These are phyloP conservation scores for Glaucidium brasilianum DNA, from an alignment of 2,113 vertebrate species.

Conservation along the genomic window DNA sequence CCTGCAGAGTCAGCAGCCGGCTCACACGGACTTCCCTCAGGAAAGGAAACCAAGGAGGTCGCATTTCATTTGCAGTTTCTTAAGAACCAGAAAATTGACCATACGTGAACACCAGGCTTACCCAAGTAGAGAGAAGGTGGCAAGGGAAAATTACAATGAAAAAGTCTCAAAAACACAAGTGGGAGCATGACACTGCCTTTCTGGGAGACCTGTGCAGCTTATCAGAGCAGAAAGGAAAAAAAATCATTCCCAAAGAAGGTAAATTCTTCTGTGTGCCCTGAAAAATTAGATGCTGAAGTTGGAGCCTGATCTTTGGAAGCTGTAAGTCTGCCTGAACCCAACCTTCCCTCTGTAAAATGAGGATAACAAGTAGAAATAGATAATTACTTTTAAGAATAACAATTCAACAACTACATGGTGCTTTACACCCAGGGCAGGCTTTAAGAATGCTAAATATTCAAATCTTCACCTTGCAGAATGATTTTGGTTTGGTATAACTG, in stretches of 20 bases:
- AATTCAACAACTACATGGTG: neutral
- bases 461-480: neutral
- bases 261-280: neutral
- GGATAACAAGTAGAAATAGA: neutral
- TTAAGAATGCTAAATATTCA: neutral
- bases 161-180: neutral
- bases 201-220: neutral
- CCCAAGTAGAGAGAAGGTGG: neutral
- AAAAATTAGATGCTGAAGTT: neutral
- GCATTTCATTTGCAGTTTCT: neutral
- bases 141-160: neutral
- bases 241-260: neutral
- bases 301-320: neutral
- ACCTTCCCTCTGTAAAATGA: neutral
- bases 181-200: neutral
- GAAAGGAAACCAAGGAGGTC: neutral
- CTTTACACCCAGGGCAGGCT: neutral
- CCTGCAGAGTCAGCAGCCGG: fast-evolving
- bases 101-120: neutral
- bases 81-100: neutral
- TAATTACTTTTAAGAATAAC: neutral
- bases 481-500: neutral
- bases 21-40: neutral
- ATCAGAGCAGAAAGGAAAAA: neutral
- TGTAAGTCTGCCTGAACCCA: neutral